Evolutionary conservation across 2,113 vertebrate species (phyloP), one percentile per base, ranked within the genome.

Genomic region (Epinephelus fuscoguttatus): DNA sequence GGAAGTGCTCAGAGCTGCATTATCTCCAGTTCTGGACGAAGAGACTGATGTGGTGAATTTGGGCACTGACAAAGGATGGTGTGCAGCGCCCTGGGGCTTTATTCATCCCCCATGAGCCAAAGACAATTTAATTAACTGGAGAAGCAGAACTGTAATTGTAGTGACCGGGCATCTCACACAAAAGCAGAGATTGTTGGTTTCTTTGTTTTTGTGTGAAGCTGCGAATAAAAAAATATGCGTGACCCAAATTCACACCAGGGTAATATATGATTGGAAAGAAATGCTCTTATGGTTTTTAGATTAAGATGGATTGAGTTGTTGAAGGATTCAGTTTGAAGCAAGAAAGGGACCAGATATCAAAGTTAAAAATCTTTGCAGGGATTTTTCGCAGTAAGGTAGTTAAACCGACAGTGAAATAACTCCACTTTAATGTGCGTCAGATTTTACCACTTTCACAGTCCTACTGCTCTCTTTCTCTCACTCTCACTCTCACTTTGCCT

Each of bases 91-190:
- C 80, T 63, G 56, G 52, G 82, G 67, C 82, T 55, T 77, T 15
- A 25, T 85, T 72, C 80, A 69, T 42, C 71, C 80, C 80, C 74
- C n/a, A 12, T 42, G 80, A 86, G 89, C 86, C 61, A 89, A 11
- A 81, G 71, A 89, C 78, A 60, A 72, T 89, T 82, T 84, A 87
- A 89, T 90, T 85, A 90, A 84, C 77, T 72, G 19, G 84, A 87
- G 84, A 80, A 81, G 86, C 80, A 50, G 70, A 15, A 18, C 67
- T 85, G 56, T 84, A 78, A 90, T 74, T 80, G 67, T 52, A 77
- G 81, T 61, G 77, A 76, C 60, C 56, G 18, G 30, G 42, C 70
- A 13, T 9, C 15, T 37, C n/a, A 0, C 42, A 69, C 30, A 57
- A 53, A 69, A 55, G 30, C 40, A 14, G 27, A 78, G 47, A 30